These are phyloP conservation scores for Metopolophium dirhodum DNA, from an alignment of 1,140 invertebrate genomes.

Conservation along the genomic window DNA sequence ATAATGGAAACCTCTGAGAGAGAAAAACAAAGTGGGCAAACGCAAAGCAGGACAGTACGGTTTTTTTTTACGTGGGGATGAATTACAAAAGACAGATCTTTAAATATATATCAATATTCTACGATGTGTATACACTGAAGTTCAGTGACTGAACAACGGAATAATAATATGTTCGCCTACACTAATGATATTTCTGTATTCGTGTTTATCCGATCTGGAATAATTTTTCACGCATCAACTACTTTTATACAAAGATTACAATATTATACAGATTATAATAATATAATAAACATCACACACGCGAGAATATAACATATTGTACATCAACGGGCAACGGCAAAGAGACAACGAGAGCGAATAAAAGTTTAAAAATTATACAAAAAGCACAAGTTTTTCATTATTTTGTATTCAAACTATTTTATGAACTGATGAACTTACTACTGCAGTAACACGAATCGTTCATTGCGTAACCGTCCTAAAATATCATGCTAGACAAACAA, in stretches of 20 bases:
- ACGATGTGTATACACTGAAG: neutral
- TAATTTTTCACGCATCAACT: constrained; percentile 11
- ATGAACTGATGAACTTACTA: neutral
- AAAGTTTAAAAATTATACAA: neutral
- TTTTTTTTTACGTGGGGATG: neutral
- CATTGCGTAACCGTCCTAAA: neutral
- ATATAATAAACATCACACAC: neutral
- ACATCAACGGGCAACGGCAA: neutral
- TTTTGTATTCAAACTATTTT: neutral
- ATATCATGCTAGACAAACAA: neutral
- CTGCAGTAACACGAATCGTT: neutral
- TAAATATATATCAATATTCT: neutral
- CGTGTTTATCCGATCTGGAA: constrained; percentile 3
- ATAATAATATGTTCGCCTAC: constrained; percentile 10
- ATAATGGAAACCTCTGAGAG: neutral
- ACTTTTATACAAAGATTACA: neutral
- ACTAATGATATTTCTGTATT: neutral
- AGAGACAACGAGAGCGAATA: neutral
- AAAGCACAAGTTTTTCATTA: neutral
- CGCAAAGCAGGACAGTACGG: neutral
- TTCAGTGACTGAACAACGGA: neutral
- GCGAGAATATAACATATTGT: neutral
- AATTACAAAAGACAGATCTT: neutral
- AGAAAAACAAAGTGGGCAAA: neutral
- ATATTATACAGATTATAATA: constrained; percentile 1